A percentile compares a stretch with the other conserved stretches of the same genome.
Conservation (phyloP, 2,888 invertebrate species). For the Xestoiulus laeticollis region DNA sequence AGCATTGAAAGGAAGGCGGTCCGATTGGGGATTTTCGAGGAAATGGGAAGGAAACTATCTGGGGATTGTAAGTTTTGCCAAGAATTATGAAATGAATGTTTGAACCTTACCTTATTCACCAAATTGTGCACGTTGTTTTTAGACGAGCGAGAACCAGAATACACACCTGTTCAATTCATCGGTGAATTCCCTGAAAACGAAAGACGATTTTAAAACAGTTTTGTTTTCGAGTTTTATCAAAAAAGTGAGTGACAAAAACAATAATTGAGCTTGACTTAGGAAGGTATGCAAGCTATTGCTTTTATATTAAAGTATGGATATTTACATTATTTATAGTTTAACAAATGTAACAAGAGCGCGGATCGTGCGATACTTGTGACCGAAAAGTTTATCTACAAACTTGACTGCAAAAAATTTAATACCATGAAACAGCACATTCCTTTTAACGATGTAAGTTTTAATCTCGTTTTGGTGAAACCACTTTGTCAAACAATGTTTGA, state of each 20-base stretch:
- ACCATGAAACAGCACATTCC: conserved; percentile 85
- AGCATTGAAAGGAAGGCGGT: conserved; percentile 73
- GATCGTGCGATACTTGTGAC: conserved; percentile 90
- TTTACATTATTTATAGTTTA: conserved; percentile 66
- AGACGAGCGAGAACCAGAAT: conserved; percentile 74
- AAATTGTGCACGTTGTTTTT: no score
- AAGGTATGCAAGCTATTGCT: no score
- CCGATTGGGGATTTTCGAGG: conserved; percentile 78
- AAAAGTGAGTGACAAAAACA: conserved; percentile 68
- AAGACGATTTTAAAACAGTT: conserved; percentile 71
- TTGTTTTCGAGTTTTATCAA: conserved; percentile 75
- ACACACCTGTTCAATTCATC: conserved; percentile 73
- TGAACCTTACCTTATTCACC: not conserved
- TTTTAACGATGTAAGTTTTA: conserved; percentile 72
- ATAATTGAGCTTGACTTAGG: no score
- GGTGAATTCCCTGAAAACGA: conserved; percentile 74
- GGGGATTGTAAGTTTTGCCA: conserved; percentile 65
- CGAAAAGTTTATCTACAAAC: conserved; percentile 83
- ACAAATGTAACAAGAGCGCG: conserved; percentile 79
- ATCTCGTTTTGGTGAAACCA: no score
- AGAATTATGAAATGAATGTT: not conserved
- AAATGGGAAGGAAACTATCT: conserved; percentile 89
- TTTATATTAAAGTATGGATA: no score
- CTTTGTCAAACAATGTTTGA: not conserved
- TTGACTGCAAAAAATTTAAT: conserved; percentile 85